phyloP scores from a whole-genome alignment of 2,888 invertebrate species.

The Patella pellucida region DNA sequence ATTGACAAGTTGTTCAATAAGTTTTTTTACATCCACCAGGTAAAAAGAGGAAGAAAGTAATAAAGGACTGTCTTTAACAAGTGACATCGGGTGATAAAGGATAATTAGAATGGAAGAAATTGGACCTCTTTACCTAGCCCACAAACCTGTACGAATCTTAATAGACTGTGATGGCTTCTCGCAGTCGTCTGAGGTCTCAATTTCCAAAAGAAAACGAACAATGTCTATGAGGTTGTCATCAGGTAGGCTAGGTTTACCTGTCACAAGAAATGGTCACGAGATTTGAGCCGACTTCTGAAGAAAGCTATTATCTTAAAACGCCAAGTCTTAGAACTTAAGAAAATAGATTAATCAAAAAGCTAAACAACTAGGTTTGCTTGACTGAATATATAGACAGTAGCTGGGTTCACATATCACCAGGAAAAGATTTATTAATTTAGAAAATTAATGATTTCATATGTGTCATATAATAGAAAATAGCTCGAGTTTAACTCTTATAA shows the following conservation, averaged over 20 bases:
- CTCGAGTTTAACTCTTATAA: no score
- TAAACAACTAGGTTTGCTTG: conserved; percentile 2
- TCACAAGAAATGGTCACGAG: conserved; percentile 1
- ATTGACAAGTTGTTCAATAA: no score
- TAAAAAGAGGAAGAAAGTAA: conserved; percentile 1
- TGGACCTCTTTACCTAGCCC: neutral
- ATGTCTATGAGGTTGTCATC: neutral
- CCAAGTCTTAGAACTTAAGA: neutral
- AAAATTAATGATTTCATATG: no score
- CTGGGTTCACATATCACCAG: no score
- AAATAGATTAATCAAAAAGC: neutral
- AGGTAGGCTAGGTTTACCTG: conserved; percentile 1
- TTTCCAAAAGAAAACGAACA: conserved; percentile 2
- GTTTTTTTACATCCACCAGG: no score
- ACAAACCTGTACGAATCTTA: neutral
- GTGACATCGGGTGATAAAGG: neutral
- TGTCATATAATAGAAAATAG: no score
- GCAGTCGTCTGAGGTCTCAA: neutral
- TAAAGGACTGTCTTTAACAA: neutral
- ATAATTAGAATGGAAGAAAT: conserved; percentile 5
- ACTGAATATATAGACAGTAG: neutral
- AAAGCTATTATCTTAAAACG: neutral
- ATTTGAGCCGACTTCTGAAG: conserved; percentile 8
- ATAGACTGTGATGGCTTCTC: no score
- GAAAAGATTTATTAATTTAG: no score